Percentiles rank a stretch among this genome's conserved stretches.
These are phyloP conservation scores for Sylvicapra grimmia DNA, from an alignment of 2,113 vertebrate genomes.

Conservation along the genomic window DNA sequence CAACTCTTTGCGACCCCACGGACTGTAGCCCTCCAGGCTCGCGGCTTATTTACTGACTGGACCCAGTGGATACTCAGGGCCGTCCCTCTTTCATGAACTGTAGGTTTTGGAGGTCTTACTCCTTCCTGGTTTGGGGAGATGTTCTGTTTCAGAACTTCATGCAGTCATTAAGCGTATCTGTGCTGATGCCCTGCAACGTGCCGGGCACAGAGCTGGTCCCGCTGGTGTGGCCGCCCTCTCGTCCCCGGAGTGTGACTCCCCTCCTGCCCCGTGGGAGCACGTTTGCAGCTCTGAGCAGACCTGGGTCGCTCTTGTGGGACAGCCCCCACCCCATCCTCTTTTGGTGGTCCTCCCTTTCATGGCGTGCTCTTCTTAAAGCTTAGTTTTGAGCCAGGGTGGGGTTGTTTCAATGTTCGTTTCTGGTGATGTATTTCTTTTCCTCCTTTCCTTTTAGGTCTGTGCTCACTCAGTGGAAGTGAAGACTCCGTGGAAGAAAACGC, in stretches of 20 bases:
- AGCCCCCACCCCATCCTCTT: background rate
- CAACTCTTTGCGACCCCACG: background rate
- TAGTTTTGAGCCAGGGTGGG: no score
- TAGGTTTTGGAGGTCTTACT: background rate
- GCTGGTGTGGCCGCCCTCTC: fast-evolving
- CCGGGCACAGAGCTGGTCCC: fast-evolving
- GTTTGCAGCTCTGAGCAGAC: background rate
- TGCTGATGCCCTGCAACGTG: fast-evolving
- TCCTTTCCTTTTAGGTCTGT: background rate
- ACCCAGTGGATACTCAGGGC: background rate
- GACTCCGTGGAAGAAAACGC: background rate
- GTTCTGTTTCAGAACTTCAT: background rate
- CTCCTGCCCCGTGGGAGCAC: background rate
- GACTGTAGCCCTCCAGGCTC: background rate
- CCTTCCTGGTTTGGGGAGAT: no score
- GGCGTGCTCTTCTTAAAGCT: background rate
- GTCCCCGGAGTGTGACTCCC: fast-evolving
- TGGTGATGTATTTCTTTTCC: background rate
- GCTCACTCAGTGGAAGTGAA: background rate
- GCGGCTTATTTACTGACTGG: background rate
- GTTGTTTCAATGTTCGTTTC: background rate
- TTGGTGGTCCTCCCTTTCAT: background rate
- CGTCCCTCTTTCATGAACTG: background rate
- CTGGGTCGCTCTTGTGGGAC: background rate
- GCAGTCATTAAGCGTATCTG: no score